phyloP scores from a whole-genome alignment of 2,888 invertebrate species.

The Campaea margaritaria region DNA sequence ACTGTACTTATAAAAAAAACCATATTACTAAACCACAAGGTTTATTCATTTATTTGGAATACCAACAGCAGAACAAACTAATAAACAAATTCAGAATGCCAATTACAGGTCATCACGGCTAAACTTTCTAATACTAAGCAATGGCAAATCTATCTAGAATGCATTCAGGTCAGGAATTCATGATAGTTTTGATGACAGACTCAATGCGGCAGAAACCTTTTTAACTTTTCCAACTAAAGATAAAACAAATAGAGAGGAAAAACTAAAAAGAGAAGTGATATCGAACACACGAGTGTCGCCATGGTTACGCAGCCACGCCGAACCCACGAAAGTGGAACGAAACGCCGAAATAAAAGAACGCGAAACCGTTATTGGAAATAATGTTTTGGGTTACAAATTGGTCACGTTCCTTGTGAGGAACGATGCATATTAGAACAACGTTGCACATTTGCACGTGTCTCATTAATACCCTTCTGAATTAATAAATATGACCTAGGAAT shows the following conservation, averaged over 20 bases:
- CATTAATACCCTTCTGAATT: not conserved
- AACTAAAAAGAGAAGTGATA: conserved; percentile 34
- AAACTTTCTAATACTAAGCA: no score
- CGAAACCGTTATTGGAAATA: conserved; percentile 59
- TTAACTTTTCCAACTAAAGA: not conserved
- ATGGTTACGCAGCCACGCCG: conserved; percentile 66
- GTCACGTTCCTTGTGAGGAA: conserved; percentile 26
- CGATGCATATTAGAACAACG: conserved; percentile 2
- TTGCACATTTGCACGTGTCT: not conserved
- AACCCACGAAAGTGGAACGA: conserved; percentile 74
- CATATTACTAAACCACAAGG: no score
- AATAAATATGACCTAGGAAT: no score
- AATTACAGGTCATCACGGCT: no score
- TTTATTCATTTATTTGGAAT: no score
- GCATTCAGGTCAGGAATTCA: no score
- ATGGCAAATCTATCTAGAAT: no score
- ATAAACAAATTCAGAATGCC: no score
- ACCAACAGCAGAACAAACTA: no score
- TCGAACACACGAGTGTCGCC: conserved; percentile 68
- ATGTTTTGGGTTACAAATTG: conserved; percentile 33
- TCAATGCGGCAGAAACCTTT: not conserved
- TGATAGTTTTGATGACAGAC: not conserved
- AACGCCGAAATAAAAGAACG: conserved; percentile 60
- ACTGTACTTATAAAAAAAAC: no score
- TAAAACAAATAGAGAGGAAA: not conserved